phyloP scores from a whole-genome alignment of 1,140 invertebrate genomes.

The Drosophila subpulchrella region DNA sequence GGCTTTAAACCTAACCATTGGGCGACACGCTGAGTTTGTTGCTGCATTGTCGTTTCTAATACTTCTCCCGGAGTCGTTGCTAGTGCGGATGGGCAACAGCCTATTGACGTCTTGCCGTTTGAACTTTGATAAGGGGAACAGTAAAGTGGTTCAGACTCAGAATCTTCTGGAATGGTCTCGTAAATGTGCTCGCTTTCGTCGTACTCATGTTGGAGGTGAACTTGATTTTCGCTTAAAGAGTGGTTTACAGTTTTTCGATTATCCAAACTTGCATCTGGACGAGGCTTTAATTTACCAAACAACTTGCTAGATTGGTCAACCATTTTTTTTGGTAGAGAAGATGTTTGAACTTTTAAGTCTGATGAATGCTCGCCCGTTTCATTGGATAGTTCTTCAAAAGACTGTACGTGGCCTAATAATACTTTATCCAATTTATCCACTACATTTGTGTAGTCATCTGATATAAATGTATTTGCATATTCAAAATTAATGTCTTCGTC shows the following conservation, averaged over 20 bases:
- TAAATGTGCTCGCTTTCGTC: slow-evolving; percentile 88
- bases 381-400: slow-evolving; percentile 12
- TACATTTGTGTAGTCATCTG: slow-evolving; percentile 73
- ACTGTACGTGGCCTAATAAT: slow-evolving; percentile 44
- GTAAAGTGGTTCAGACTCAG: slow-evolving; percentile 88
- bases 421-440: slow-evolving; percentile 73
- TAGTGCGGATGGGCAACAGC: slow-evolving; percentile 57
- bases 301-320: not conserved
- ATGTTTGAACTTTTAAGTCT: not conserved
- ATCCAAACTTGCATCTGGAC: not conserved
- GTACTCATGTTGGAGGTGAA: slow-evolving; percentile 40
- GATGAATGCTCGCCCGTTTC: slow-evolving; percentile 3
- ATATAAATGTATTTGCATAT: slow-evolving; percentile 71
- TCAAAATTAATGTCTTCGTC: slow-evolving; percentile 74
- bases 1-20: slow-evolving; percentile 75
- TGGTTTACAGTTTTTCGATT: slow-evolving; percentile 13
- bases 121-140: slow-evolving; percentile 88
- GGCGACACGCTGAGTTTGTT: slow-evolving; percentile 74
- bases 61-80: slow-evolving; percentile 26
- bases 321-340: slow-evolving; percentile 1
- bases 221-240: slow-evolving; percentile 14
- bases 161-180: slow-evolving; percentile 89
- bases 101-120: slow-evolving; percentile 70
- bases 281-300: not conserved
- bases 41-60: slow-evolving; percentile 61